phyloP scores from a whole-genome alignment of 2,113 vertebrate species.

The Cisticola juncidis region DNA sequence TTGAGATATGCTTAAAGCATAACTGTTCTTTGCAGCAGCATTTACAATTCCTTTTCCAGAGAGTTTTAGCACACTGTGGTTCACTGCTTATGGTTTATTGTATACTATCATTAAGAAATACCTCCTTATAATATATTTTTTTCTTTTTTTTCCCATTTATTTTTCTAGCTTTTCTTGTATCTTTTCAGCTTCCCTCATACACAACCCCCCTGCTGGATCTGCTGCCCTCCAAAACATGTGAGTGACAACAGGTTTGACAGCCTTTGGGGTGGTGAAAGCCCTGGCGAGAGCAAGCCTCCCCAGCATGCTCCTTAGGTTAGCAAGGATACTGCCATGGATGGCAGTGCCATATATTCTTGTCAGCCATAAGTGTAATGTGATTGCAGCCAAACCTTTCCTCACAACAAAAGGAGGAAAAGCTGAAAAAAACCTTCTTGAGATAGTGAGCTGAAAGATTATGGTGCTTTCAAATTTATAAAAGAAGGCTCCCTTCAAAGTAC shows the following conservation, averaged over 20 bases:
- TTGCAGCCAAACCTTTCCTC: background rate
- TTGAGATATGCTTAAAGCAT: background rate
- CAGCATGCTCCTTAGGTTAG: background rate
- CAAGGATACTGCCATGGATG: background rate
- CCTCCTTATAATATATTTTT: background rate
- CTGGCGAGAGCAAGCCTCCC: background rate
- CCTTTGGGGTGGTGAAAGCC: background rate
- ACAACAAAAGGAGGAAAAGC: background rate
- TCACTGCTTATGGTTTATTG: background rate
- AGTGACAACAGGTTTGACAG: conserved; percentile 43
- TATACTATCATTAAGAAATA: background rate
- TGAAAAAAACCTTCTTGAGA: background rate
- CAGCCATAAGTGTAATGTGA: conserved; percentile 6
- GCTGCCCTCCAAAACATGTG: background rate
- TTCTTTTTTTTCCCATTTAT: background rate
- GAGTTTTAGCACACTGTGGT: background rate
- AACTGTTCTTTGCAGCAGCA: background rate
- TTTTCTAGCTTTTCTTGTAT: background rate
- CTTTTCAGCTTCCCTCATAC: background rate
- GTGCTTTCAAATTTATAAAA: background rate
- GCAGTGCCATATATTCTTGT: background rate
- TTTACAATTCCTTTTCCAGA: background rate
- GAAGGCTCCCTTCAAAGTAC: background rate
- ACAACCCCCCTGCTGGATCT: background rate
- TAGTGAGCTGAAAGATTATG: background rate